These are phyloP conservation scores for Pseudococcus jackbeardsleyi DNA, from an alignment of 2,888 invertebrate species.

Conservation along the genomic window DNA sequence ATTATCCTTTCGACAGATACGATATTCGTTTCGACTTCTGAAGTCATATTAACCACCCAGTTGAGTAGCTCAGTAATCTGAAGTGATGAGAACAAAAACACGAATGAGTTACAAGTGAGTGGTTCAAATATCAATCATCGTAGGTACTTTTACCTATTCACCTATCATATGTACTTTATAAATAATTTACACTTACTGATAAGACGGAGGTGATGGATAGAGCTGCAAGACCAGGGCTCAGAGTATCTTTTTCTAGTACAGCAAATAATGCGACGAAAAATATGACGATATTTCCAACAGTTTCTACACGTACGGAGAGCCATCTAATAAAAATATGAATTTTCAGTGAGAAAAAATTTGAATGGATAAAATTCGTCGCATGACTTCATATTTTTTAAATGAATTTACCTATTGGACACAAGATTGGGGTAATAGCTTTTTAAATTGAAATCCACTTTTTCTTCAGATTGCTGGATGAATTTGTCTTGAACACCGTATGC, in stretches of 20 bases:
- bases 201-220: constrained; percentile 89
- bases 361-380: too few species aligned
- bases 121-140: too few species aligned
- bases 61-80: constrained; percentile 95
- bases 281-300: constrained; percentile 96
- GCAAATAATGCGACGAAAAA: constrained; percentile 95
- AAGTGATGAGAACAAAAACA: neutral
- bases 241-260: constrained; percentile 81
- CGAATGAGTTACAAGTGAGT: too few species aligned
- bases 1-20: constrained; percentile 97
- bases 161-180: too few species aligned
- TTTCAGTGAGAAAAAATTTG: neutral
- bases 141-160: too few species aligned
- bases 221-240: constrained; percentile 85
- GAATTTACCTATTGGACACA: constrained; percentile 82
- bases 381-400: too few species aligned
- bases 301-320: constrained; percentile 94
- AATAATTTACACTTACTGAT: constrained; percentile 73
- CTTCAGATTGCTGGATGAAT: constrained; percentile 90
- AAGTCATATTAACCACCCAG: constrained; percentile 96
- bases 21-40: constrained; percentile 97
- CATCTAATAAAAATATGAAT: constrained; percentile 77
- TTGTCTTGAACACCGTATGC: constrained; percentile 85
- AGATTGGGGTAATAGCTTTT: constrained; percentile 92
- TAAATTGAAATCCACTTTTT: constrained; percentile 92